A percentile compares a stretch with the other conserved stretches of the same genome.
These are phyloP conservation scores for Stegana nigrithorax DNA, from an alignment of 2,888 invertebrate genomes.

Conservation along the genomic window DNA sequence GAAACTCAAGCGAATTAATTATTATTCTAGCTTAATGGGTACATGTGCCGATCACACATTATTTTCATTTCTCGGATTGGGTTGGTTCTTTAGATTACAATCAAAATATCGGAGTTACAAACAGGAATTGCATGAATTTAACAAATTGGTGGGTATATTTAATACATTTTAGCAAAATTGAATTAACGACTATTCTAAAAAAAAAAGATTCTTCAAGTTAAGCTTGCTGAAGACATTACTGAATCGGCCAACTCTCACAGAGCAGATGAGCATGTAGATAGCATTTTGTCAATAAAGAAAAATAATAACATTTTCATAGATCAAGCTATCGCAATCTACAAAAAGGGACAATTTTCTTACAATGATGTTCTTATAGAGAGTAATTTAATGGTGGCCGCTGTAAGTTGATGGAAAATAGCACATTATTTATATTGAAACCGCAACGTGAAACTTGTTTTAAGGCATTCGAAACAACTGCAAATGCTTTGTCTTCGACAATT, in stretches of 20 bases:
- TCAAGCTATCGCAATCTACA: slow-evolving; percentile 1
- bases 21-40: not conserved
- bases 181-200: too few species aligned
- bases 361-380: not conserved
- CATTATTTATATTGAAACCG: too few species aligned
- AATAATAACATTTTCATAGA: not conserved
- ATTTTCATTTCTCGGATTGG: not conserved
- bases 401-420: not conserved
- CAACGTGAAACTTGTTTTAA: not conserved
- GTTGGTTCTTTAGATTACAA: not conserved
- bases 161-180: too few species aligned
- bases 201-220: slow-evolving; percentile 39
- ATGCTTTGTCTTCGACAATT: not conserved
- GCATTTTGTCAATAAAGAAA: too few species aligned
- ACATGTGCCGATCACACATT: not conserved
- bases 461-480: slow-evolving; percentile 9
- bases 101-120: too few species aligned
- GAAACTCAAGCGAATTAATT: not conserved
- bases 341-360: not conserved
- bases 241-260: too few species aligned
- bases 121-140: too few species aligned
- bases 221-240: too few species aligned
- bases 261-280: too few species aligned
- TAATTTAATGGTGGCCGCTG: not conserved
- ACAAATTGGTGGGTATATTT: too few species aligned